phyloP scores from a whole-genome alignment of 1,140 invertebrate genomes.

The Cotesia typhae region DNA sequence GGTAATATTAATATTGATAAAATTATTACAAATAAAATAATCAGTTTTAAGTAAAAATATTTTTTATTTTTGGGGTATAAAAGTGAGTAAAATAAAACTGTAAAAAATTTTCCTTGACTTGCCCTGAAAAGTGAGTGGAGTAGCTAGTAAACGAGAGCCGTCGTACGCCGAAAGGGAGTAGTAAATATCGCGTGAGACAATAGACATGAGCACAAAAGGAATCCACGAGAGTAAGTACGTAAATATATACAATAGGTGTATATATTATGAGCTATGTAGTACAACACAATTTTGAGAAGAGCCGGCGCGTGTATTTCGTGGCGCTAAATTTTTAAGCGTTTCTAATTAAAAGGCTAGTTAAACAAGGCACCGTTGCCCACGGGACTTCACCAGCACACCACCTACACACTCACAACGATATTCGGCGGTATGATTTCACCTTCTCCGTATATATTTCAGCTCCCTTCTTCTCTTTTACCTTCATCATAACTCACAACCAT shows the following conservation, averaged over 20 bases:
- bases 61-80: neutral
- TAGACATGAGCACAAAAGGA: conserved; percentile 55
- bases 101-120: neutral
- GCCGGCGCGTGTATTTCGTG: conserved; percentile 53
- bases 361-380: conserved; percentile 61
- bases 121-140: neutral
- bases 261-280: neutral
- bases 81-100: neutral
- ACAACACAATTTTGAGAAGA: conserved; percentile 50
- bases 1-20: no score
- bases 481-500: conserved; percentile 21
- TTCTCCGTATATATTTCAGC: neutral
- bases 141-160: neutral
- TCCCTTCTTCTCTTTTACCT: conserved; percentile 1
- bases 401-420: conserved; percentile 37
- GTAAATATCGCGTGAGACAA: conserved; percentile 56
- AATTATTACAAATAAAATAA: no score
- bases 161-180: conserved; percentile 37
- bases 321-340: conserved; percentile 66
- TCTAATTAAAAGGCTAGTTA: conserved; percentile 68
- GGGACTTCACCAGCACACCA: conserved; percentile 35
- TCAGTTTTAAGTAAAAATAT: no score
- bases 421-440: conserved; percentile 30
- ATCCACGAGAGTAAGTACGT: conserved; percentile 29
- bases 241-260: neutral